Evolutionary conservation across 2,113 vertebrate genomes (phyloP).

Genomic region (Stigmatopora argus): DNA sequence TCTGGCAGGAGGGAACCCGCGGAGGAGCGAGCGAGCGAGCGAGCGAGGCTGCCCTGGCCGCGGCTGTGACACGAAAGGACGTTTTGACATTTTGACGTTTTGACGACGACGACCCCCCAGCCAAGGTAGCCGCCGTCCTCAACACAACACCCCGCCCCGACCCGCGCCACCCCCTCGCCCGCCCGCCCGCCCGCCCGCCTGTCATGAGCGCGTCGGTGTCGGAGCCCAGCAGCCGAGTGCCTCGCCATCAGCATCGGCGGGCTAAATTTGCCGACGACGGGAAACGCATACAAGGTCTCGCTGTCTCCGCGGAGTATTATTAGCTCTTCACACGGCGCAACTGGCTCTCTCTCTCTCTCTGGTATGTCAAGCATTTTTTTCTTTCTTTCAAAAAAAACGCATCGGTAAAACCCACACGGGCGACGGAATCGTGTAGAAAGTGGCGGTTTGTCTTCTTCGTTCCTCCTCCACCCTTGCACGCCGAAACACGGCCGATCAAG

Average conservation of each 20-base stretch:
- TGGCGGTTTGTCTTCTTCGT: not conserved
- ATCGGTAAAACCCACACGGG: slow-evolving; percentile 21
- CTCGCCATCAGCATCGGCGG: slow-evolving; percentile 28
- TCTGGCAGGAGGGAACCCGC: slow-evolving; percentile 57
- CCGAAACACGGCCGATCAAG: slow-evolving; percentile 51
- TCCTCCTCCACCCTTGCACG: not conserved
- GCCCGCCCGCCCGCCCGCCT: not conserved
- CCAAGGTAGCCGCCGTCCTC: not conserved
- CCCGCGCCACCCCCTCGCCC: not conserved
- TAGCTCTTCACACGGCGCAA: slow-evolving; percentile 70
- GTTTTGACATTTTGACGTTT: slow-evolving; percentile 51
- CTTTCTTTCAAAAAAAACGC: slow-evolving; percentile 42
- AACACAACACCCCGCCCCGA: too few species aligned
- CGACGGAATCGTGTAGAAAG: slow-evolving; percentile 8
- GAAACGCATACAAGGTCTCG: slow-evolving; percentile 64
- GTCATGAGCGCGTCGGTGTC: slow-evolving; percentile 6
- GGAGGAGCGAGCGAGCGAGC: slow-evolving; percentile 31
- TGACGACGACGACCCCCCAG: not conserved
- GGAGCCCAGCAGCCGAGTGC: slow-evolving; percentile 4
- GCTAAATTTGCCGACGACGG: slow-evolving; percentile 61
- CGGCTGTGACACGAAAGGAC: slow-evolving; percentile 47
- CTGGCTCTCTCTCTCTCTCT: slow-evolving; percentile 64
- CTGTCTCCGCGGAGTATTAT: slow-evolving; percentile 70
- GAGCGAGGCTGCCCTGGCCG: slow-evolving; percentile 57
- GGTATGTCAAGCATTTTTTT: slow-evolving; percentile 72